Conservation (phyloP, 2,888 invertebrate genomes). For the Cenopis cana region DNA sequence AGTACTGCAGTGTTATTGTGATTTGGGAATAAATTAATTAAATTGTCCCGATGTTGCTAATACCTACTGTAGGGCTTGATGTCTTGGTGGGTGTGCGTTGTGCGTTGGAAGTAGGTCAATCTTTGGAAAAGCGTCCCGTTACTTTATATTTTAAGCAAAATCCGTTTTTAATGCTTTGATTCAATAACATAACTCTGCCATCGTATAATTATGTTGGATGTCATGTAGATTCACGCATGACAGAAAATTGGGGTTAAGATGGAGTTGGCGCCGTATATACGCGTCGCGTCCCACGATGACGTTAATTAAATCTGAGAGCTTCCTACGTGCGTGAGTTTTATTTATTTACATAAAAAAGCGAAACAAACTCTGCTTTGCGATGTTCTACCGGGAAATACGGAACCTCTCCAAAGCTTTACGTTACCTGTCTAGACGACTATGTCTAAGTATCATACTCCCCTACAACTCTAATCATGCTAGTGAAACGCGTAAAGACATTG, state of each 20-base stretch:
- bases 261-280: constrained; percentile 12
- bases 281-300: constrained; percentile 16
- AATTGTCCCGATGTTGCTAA: too few species aligned
- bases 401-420: background rate
- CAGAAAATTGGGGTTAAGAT: constrained; percentile 14
- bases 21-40: too few species aligned
- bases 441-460: too few species aligned
- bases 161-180: background rate
- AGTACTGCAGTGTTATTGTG: too few species aligned
- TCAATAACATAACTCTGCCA: background rate
- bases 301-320: constrained; percentile 34
- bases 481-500: too few species aligned
- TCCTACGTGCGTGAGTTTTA: constrained; percentile 21
- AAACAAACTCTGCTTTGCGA: background rate
- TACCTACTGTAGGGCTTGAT: background rate
- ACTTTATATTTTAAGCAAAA: background rate
- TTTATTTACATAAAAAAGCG: constrained; percentile 7
- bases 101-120: too few species aligned
- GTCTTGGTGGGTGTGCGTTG: too few species aligned
- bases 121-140: background rate
- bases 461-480: too few species aligned
- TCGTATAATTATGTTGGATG: constrained; percentile 5
- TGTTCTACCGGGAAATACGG: background rate
- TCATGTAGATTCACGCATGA: constrained; percentile 20
- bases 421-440: too few species aligned